Conservation (phyloP, 2,888 invertebrate species). For the Xanthorhoe spadicearia region DNA sequence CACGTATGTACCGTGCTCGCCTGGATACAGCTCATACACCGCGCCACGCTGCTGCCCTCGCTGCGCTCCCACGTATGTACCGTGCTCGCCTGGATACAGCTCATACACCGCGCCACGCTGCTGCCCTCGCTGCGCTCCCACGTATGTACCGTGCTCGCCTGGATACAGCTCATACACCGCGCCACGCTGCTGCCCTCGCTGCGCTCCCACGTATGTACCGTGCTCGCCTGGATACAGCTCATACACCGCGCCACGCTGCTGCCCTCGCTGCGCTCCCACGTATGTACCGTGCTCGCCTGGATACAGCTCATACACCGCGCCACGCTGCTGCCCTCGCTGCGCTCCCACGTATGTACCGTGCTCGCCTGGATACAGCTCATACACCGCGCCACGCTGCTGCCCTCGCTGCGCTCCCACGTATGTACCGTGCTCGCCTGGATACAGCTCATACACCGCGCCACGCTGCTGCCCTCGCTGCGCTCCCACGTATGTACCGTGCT, state of each 20-base stretch:
- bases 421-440: conserved; percentile 85
- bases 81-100: conserved; percentile 86
- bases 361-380: conserved; percentile 87
- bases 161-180: conserved; percentile 85
- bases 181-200: conserved; percentile 81
- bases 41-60: conserved; percentile 81
- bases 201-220: background rate
- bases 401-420: conserved; percentile 40
- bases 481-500: background rate
- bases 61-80: conserved; percentile 26
- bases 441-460: conserved; percentile 76
- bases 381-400: conserved; percentile 82
- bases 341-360: background rate
- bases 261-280: conserved; percentile 46
- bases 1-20: background rate
- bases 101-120: conserved; percentile 83
- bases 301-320: conserved; percentile 80
- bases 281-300: conserved; percentile 80
- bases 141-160: conserved; percentile 57
- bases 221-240: conserved; percentile 86
- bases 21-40: conserved; percentile 86
- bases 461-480: conserved; percentile 72
- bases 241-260: conserved; percentile 83
- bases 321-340: conserved; percentile 79
- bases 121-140: conserved; percentile 50